These are phyloP conservation scores for Cossypha dichroa DNA, from an alignment of 2,797 vertebrate genomes.

Conservation along the genomic window DNA sequence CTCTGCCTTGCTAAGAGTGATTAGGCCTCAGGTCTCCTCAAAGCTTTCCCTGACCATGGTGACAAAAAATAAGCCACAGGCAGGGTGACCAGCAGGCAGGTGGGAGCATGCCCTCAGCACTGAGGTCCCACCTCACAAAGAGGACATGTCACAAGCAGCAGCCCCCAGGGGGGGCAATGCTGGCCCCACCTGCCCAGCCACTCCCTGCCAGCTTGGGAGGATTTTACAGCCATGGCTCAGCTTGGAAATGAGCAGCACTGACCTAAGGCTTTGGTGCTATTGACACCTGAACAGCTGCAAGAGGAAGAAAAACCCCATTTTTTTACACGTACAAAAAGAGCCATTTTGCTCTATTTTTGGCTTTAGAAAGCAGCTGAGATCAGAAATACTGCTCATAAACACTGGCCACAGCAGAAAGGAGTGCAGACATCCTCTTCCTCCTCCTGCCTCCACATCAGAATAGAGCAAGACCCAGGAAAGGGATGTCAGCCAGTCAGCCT, in stretches of 20 bases:
- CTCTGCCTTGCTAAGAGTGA: neutral
- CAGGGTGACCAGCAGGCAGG: neutral
- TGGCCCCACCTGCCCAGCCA: neutral
- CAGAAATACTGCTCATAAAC: neutral
- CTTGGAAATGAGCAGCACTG: neutral
- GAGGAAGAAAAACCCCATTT: neutral
- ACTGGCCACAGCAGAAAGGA: neutral
- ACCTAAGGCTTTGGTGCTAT: neutral
- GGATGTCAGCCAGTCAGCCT: neutral
- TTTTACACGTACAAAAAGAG: neutral
- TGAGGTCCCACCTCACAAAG: accelerated
- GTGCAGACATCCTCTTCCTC: accelerated
- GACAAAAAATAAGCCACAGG: neutral
- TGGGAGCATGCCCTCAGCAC: neutral
- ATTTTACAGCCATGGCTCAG: accelerated
- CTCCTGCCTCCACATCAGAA: neutral
- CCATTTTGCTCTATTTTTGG: conserved; percentile 8
- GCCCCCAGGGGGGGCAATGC: accelerated
- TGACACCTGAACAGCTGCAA: conserved; percentile 40
- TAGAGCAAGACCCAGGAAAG: accelerated
- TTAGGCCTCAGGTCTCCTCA: neutral
- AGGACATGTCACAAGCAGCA: neutral
- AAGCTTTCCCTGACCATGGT: neutral
- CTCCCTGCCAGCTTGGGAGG: neutral
- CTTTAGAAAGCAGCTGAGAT: conserved; percentile 10